Evolutionary conservation across 2,113 vertebrate species (phyloP).

Genomic region (Loxodonta africana): DNA sequence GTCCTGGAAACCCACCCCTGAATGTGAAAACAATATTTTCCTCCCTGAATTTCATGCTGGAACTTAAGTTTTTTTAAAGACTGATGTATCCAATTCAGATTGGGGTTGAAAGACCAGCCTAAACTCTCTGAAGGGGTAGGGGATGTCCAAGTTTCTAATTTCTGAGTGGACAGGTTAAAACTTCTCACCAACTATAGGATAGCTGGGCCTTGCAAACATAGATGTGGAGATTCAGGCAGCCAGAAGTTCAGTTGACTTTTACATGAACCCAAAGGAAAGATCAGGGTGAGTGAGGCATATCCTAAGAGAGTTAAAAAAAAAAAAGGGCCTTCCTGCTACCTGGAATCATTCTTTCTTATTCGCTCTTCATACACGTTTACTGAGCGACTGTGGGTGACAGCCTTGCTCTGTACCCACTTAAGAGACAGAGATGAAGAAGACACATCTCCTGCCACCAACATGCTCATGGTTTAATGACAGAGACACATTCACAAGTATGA

Average conservation of each 20-base stretch:
- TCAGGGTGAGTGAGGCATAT: not conserved
- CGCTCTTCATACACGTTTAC: not conserved
- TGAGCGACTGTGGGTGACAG: not conserved
- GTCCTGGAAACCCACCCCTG: not conserved
- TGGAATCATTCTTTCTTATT: fast-evolving
- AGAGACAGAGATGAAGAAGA: not conserved
- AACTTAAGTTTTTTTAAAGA: conserved; percentile 57
- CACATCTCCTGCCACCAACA: not conserved
- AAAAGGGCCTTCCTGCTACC: not conserved
- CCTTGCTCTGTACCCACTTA: not conserved
- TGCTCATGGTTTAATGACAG: not conserved
- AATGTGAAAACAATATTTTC: not conserved
- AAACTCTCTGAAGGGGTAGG: not conserved
- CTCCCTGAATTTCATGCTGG: conserved; percentile 7
- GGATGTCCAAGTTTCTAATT: conserved; percentile 57
- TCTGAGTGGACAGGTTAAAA: conserved; percentile 30
- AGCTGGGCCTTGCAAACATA: not conserved
- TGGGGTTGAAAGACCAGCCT: not conserved
- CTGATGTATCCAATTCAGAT: conserved; percentile 59
- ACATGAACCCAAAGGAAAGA: not conserved
- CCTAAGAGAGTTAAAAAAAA: not conserved
- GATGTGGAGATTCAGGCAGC: not conserved
- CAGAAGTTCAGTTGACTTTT: not conserved
- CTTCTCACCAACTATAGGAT: not conserved
- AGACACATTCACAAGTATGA: not conserved